Conservation (phyloP, 2,797 vertebrate genomes). For the Poliocrania exsul region DNA sequence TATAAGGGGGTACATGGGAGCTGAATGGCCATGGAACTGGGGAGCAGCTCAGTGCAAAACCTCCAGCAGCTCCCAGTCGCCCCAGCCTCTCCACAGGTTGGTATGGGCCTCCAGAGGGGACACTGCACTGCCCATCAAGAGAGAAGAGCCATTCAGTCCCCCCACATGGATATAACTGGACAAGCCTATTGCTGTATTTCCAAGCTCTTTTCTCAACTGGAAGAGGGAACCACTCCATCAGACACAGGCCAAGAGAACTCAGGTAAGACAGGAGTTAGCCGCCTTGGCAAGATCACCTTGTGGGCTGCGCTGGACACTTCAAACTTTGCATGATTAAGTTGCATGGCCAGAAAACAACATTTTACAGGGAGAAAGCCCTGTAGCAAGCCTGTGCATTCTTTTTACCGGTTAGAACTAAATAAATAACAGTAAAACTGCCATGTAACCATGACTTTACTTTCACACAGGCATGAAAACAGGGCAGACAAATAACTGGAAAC, state of each 20-base stretch:
- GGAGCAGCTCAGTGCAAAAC: neutral
- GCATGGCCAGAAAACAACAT: neutral
- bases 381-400: accelerated
- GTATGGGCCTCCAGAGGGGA: accelerated
- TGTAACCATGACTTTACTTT: neutral
- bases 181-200: neutral
- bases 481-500: neutral
- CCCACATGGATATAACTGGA: accelerated
- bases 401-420: neutral
- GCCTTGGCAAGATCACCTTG: neutral
- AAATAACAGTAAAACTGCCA: neutral
- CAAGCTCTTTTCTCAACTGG: accelerated
- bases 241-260: neutral
- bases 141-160: neutral
- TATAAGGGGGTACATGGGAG: accelerated
- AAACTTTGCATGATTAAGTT: accelerated
- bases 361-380: neutral
- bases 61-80: neutral
- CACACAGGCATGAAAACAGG: neutral
- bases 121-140: neutral
- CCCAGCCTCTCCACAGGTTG: neutral
- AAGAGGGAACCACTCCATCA: neutral
- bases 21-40: neutral
- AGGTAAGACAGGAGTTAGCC: neutral
- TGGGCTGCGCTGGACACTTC: neutral